Percentiles rank a stretch among this genome's conserved stretches.
phyloP scores from a whole-genome alignment of 1,140 invertebrate species.

The Paraescarpia echinospica region DNA sequence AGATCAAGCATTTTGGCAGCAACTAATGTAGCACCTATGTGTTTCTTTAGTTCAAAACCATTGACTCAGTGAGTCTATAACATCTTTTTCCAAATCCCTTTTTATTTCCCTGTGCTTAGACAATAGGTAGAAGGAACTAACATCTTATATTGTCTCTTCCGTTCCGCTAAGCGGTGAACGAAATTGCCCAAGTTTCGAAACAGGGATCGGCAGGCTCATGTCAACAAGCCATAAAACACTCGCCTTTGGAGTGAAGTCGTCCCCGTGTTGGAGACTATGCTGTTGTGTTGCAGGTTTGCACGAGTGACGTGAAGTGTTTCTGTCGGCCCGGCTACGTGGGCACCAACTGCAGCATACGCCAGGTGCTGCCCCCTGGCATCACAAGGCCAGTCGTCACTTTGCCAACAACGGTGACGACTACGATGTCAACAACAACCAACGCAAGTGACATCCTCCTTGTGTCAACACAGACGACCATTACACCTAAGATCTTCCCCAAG shows the following conservation, averaged over 20 bases:
- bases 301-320: conserved; percentile 14
- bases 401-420: background rate
- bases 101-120: too few species aligned
- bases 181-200: background rate
- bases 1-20: too few species aligned
- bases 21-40: too few species aligned
- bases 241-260: too few species aligned
- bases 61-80: too few species aligned
- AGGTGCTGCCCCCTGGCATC: background rate
- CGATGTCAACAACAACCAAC: background rate
- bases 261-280: too few species aligned
- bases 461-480: background rate
- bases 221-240: too few species aligned
- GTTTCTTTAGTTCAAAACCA: too few species aligned
- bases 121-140: too few species aligned
- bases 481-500: background rate
- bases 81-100: too few species aligned
- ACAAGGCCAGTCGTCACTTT: background rate
- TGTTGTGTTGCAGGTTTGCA: conserved; percentile 9
- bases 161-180: background rate
- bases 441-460: background rate
- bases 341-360: conserved; percentile 12
- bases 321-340: background rate
- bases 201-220: too few species aligned
- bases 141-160: too few species aligned